Percentiles rank a stretch among this genome's conserved stretches.
These are phyloP conservation scores for Erebia epiphron DNA, from an alignment of 2,888 invertebrate species.

Conservation along the genomic window DNA sequence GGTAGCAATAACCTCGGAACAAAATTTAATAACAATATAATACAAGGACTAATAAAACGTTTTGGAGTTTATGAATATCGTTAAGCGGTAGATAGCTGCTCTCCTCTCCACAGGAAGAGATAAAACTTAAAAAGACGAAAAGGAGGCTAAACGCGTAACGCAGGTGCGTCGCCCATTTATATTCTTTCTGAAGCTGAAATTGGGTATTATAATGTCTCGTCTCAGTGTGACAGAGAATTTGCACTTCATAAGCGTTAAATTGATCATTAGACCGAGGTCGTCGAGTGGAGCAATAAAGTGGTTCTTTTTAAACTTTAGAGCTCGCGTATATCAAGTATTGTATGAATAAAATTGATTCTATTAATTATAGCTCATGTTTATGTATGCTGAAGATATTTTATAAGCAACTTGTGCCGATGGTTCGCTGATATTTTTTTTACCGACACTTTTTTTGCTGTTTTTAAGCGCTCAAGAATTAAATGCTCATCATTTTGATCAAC, in stretches of 20 bases:
- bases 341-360: neutral
- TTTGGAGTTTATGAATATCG: slow-evolving; percentile 38
- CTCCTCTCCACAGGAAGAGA: slow-evolving; percentile 40
- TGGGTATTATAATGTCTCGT: slow-evolving; percentile 77
- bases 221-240: slow-evolving; percentile 78
- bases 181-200: slow-evolving; percentile 75
- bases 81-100: slow-evolving; percentile 41
- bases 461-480: too few species aligned
- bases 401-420: too few species aligned
- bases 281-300: slow-evolving; percentile 64
- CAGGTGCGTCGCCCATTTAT: slow-evolving; percentile 59
- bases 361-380: neutral
- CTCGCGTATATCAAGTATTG: slow-evolving; percentile 34
- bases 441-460: too few species aligned
- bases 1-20: too few species aligned
- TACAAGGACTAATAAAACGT: slow-evolving; percentile 8
- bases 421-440: too few species aligned
- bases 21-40: too few species aligned
- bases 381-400: neutral
- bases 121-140: slow-evolving; percentile 48
- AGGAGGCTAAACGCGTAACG: slow-evolving; percentile 30
- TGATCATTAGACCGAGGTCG: slow-evolving; percentile 63
- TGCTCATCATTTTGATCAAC: too few species aligned
- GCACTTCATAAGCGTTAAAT: slow-evolving; percentile 80
- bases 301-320: slow-evolving; percentile 60